Evolutionary conservation across 2,888 invertebrate species (phyloP).

Genomic region (Drosophila niveifrons): DNA sequence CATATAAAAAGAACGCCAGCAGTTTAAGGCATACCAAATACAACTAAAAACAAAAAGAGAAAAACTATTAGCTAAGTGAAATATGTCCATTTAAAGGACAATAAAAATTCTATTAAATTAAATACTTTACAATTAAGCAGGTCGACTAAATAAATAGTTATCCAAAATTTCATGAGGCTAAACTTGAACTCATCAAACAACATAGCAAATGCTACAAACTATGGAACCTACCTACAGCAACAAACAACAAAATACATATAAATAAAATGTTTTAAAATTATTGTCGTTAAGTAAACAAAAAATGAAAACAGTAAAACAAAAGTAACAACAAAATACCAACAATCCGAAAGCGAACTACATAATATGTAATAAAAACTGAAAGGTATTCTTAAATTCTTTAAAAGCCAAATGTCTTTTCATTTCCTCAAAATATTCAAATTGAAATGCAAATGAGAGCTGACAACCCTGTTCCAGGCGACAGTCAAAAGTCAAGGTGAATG

Average conservation of each 20-base stretch:
- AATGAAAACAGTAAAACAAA: not conserved
- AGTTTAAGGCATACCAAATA: conserved; percentile 47
- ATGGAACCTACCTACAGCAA: conserved; percentile 50
- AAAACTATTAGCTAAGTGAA: conserved; percentile 67
- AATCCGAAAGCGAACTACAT: conserved; percentile 44
- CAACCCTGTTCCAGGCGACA: conserved; percentile 25
- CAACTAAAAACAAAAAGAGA: conserved; percentile 13
- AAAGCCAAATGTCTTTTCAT: conserved; percentile 41
- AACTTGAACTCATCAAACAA: conserved; percentile 46
- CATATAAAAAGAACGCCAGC: conserved; percentile 41
- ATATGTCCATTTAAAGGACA: conserved; percentile 81
- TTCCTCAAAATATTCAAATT: conserved; percentile 26
- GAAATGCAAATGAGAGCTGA: conserved; percentile 8
- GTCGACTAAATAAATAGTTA: conserved; percentile 53
- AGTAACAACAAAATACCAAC: conserved; percentile 31
- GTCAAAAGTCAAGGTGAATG: conserved; percentile 40
- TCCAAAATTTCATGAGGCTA: conserved; percentile 51
- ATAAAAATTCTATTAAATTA: conserved; percentile 73
- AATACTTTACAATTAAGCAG: conserved; percentile 41
- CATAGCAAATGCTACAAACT: conserved; percentile 55
- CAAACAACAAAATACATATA: conserved; percentile 37
- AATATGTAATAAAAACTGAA: conserved; percentile 74
- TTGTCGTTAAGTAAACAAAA: conserved; percentile 63
- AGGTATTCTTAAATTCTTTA: conserved; percentile 79
- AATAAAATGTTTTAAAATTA: conserved; percentile 67